phyloP scores from a whole-genome alignment of 2,888 invertebrate genomes.

The Drosophila leonis region DNA sequence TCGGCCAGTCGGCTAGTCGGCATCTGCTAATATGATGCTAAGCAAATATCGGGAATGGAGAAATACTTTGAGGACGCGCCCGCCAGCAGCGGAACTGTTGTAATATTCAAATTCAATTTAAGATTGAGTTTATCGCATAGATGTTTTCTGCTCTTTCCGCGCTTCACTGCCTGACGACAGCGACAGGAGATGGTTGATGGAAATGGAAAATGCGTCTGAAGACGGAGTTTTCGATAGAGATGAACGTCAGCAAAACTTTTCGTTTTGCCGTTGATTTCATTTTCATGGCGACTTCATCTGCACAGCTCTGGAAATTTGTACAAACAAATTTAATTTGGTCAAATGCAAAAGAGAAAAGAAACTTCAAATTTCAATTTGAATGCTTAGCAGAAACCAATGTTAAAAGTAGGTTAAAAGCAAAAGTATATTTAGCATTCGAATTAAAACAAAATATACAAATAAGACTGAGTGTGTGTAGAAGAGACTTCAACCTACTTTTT shows the following conservation, averaged over 20 bases:
- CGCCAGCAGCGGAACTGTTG: constrained; percentile 34
- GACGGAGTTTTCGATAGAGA: not conserved
- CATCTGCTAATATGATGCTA: constrained; percentile 73
- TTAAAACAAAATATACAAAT: not conserved
- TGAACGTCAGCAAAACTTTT: constrained; percentile 38
- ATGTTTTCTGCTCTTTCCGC: constrained; percentile 70
- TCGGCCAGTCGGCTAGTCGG: constrained; percentile 32
- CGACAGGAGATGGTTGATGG: constrained; percentile 21
- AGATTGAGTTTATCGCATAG: constrained; percentile 77
- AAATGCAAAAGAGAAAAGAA: constrained; percentile 19
- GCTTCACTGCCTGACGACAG: constrained; percentile 39
- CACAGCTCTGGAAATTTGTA: not conserved
- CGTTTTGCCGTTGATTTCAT: constrained; percentile 39
- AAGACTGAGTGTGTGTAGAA: not conserved
- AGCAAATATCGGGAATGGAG: constrained; percentile 67
- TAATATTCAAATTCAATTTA: constrained; percentile 81
- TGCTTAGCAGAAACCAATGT: not conserved
- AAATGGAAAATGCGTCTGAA: constrained; percentile 18
- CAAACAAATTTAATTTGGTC: constrained; percentile 22
- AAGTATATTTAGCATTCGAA: not conserved
- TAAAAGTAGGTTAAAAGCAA: constrained; percentile 17
- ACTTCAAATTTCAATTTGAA: constrained; percentile 12
- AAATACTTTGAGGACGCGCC: constrained; percentile 40
- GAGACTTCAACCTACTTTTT: not conserved
- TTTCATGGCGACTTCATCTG: constrained; percentile 22